Evolutionary conservation across 2,113 vertebrate genomes (phyloP), one percentile per base, ranked within the genome.

Genomic region (Prochilodus magdalenae): DNA sequence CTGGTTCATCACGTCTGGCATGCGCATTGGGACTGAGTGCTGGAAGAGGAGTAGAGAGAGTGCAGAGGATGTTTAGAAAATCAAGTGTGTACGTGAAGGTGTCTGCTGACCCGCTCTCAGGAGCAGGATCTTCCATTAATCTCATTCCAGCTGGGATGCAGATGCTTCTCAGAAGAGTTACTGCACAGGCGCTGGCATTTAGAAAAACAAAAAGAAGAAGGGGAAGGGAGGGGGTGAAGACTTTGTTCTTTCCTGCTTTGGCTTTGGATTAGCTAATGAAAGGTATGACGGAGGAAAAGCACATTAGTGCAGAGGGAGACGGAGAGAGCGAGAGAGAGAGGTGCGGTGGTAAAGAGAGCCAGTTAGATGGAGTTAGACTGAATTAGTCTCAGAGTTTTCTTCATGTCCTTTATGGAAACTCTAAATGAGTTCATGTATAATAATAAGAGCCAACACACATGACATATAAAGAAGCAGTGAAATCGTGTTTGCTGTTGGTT

Each of bases 201-300:
- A 66, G 86, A 75, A 87, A 82, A 87, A 87, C 83, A 53, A 88
- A 85, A 87, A 84, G 87, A 86, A 83, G 84, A 75, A 87, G n/a
- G 63, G 44, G 77, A 83, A 47, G 60, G 66, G 77, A 11, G 12
- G 22, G 47, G n/a, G 44, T 30, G 44, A 44, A 16, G 65, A 73
- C 86, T 91, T 89, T 90, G 79, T 90, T 89, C 83, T 80, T 53
- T 80, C 73, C 47, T 18, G 86, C 76, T 89, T 86, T 88, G 86
- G 80, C 57, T 87, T 85, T 33, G 3, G 80, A 80, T 89, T 89
- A 90, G 87, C 67, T 83, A 80, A 88, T 91, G 79, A 87, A 85
- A 88, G 78, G 87, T 82, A 29, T 79, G 29, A 82, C 63, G 86
- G 87, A 83, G 89, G 76, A 89, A 63, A 84, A 84, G 69, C 73